Evolutionary conservation across 2,888 invertebrate species (phyloP).

Genomic region (Achlya flavicornis): DNA sequence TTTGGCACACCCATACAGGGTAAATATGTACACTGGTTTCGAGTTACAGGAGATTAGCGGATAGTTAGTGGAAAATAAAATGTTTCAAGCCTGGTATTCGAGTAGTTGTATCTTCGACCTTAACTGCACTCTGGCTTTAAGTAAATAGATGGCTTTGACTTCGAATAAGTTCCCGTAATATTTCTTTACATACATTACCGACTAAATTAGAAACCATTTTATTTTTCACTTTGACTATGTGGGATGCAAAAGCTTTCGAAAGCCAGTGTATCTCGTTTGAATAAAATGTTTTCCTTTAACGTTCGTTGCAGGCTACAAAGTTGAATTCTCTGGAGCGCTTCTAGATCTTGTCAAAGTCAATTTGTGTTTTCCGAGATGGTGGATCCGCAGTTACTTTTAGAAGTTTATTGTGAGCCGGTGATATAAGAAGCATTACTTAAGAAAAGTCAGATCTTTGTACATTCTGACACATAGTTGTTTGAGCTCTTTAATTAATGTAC

Average conservation of each 20-base stretch:
- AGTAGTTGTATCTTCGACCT: no score
- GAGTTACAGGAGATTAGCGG: not conserved
- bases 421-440: slow-evolving; percentile 9
- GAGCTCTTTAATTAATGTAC: not conserved
- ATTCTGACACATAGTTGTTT: not conserved
- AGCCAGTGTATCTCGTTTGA: not conserved
- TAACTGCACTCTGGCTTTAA: no score
- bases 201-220: no score
- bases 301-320: not conserved
- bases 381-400: slow-evolving; percentile 2
- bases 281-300: not conserved
- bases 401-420: slow-evolving; percentile 10
- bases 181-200: no score
- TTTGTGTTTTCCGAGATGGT: slow-evolving; percentile 2
- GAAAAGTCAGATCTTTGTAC: not conserved
- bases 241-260: not conserved
- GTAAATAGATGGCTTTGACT: no score
- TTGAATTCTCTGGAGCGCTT: not conserved
- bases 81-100: no score
- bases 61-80: no score
- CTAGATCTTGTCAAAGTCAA: slow-evolving; percentile 6
- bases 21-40: not conserved
- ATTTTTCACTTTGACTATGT: not conserved
- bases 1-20: slow-evolving; percentile 27
- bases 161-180: no score